phyloP scores from a whole-genome alignment of 2,888 invertebrate genomes.

The Hyposoter didymator region DNA sequence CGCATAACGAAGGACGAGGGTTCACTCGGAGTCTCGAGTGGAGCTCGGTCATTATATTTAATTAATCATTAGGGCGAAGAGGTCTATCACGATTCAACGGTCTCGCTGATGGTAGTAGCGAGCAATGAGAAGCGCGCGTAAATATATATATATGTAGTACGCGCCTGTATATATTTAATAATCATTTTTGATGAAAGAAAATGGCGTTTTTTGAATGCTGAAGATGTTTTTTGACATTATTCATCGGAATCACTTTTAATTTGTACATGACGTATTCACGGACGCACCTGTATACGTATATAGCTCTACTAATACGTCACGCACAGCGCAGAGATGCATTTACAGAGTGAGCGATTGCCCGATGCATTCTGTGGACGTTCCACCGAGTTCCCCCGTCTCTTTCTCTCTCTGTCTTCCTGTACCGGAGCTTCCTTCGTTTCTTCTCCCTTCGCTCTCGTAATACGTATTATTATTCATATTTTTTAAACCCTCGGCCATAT shows the following conservation, averaged over 20 bases:
- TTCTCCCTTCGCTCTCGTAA: constrained; percentile 45
- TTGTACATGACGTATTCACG: constrained; percentile 72
- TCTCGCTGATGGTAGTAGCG: constrained; percentile 28
- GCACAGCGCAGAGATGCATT: constrained; percentile 69
- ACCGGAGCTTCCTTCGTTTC: constrained; percentile 9
- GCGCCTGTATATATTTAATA: neutral
- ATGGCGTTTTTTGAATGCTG: constrained; percentile 36
- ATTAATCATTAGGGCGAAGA: constrained; percentile 80
- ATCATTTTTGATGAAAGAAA: constrained; percentile 34
- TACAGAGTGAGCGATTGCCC: constrained; percentile 70
- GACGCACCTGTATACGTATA: constrained; percentile 49
- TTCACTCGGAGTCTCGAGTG: constrained; percentile 35
- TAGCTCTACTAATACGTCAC: constrained; percentile 60
- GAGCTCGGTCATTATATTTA: constrained; percentile 79
- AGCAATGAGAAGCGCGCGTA: constrained; percentile 19
- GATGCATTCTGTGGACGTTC: constrained; percentile 59
- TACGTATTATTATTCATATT: constrained; percentile 63
- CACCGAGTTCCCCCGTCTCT: constrained; percentile 31
- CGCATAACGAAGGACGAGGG: constrained; percentile 56
- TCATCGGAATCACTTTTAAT: constrained; percentile 76
- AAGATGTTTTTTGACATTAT: constrained; percentile 65
- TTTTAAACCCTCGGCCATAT: constrained; percentile 41
- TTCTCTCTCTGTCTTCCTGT: constrained; percentile 38
- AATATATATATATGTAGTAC: neutral
- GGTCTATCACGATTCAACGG: constrained; percentile 76